phyloP scores from a whole-genome alignment of 2,888 invertebrate species.

The Lasioglossum marginatum region DNA sequence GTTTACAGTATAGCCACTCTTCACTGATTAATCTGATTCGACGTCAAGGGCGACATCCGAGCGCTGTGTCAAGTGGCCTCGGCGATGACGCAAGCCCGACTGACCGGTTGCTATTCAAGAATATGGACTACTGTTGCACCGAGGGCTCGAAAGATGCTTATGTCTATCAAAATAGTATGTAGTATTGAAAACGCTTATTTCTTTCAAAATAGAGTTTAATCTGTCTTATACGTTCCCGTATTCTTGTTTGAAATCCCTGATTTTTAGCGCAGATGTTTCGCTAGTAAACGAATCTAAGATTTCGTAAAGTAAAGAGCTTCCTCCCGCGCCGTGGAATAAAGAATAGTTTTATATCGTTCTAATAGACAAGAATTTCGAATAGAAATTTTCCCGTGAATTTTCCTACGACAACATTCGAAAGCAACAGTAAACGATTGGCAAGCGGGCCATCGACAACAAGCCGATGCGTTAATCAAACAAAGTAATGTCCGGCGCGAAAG shows the following conservation, averaged over 20 bases:
- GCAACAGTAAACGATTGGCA: neutral
- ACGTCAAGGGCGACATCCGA: neutral
- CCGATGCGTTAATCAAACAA: neutral
- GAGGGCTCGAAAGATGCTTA: neutral
- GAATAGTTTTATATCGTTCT: no score
- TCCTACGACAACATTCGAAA: neutral
- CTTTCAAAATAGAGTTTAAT: no score
- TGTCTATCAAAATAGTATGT: no score
- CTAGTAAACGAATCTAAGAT: no score
- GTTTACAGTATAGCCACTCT: neutral
- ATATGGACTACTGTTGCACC: neutral
- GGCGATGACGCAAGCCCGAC: neutral
- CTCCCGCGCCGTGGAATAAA: no score
- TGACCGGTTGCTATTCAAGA: neutral
- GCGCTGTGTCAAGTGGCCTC: neutral
- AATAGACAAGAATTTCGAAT: no score
- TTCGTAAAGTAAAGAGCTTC: no score
- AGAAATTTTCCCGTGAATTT: neutral
- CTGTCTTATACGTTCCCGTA: no score
- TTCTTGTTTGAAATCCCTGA: no score
- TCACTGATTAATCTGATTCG: neutral
- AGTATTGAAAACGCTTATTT: no score
- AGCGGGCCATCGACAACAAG: neutral
- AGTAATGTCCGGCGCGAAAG: constrained; percentile 4
- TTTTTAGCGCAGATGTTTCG: no score